These are phyloP conservation scores for Amiota minor DNA, from an alignment of 2,888 invertebrate species.

Conservation along the genomic window DNA sequence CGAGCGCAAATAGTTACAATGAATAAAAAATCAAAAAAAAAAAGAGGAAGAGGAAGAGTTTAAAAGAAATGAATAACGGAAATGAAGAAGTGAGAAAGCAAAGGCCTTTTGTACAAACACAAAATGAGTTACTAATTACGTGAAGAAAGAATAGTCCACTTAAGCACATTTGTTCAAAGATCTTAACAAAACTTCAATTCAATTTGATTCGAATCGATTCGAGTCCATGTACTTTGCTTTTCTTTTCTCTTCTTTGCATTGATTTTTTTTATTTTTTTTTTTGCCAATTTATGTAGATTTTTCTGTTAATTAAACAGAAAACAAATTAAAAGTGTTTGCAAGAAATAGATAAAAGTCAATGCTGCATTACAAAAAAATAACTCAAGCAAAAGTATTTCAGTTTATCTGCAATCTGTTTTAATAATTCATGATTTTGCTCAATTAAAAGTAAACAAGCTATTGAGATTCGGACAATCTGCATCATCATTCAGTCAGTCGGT, in stretches of 20 bases:
- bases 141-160: background rate
- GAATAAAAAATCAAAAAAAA: background rate
- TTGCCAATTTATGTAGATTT: slow-evolving; percentile 49
- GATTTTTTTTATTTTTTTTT: slow-evolving; percentile 19
- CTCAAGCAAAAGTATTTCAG: slow-evolving; percentile 4
- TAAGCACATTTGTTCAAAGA: slow-evolving; percentile 55
- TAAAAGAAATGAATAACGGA: background rate
- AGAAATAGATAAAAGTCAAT: background rate
- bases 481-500: no score
- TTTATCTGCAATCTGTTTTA: slow-evolving; percentile 41
- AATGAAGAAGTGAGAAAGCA: background rate
- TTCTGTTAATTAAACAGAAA: slow-evolving; percentile 16
- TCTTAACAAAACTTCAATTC: background rate
- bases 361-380: background rate
- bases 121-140: slow-evolving; percentile 50
- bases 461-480: slow-evolving; percentile 38
- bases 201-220: background rate
- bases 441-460: slow-evolving; percentile 58
- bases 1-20: slow-evolving; percentile 43
- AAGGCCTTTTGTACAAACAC: background rate
- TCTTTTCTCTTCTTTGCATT: background rate
- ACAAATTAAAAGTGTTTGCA: slow-evolving; percentile 40
- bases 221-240: slow-evolving; percentile 41
- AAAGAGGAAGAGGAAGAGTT: no score
- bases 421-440: slow-evolving; percentile 49